Evolutionary conservation across 2,797 vertebrate genomes (phyloP).

Genomic region (Carcharodon carcharias): DNA sequence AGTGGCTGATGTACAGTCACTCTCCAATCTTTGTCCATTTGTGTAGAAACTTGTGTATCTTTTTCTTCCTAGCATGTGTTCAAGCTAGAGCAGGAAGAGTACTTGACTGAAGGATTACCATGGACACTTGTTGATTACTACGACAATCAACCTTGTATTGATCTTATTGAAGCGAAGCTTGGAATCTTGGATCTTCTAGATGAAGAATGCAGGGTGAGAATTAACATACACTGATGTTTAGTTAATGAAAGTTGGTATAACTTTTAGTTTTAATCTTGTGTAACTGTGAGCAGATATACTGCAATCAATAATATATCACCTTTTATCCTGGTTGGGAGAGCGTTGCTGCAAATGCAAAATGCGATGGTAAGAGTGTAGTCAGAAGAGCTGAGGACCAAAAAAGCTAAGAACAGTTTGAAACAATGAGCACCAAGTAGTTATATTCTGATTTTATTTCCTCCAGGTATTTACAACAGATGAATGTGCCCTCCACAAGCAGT

Average conservation of each 20-base stretch:
- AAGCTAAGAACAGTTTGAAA: background rate
- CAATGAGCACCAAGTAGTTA: background rate
- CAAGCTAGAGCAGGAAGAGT: slow-evolving; percentile 72
- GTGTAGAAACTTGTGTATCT: slow-evolving; percentile 26
- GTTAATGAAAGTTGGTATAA: background rate
- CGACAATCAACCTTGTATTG: slow-evolving; percentile 68
- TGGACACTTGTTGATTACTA: slow-evolving; percentile 70
- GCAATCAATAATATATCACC: too few species aligned
- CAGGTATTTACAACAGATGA: too few species aligned
- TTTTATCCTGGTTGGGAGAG: background rate
- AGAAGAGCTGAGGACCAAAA: background rate
- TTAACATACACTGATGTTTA: background rate
- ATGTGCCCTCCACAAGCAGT: background rate
- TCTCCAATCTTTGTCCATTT: accelerated
- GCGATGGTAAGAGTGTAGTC: background rate
- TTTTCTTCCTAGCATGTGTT: slow-evolving; percentile 62
- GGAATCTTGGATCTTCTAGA: slow-evolving; percentile 70
- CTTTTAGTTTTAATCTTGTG: background rate
- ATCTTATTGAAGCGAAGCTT: slow-evolving; percentile 62
- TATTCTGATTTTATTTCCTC: background rate
- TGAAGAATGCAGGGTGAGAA: slow-evolving; percentile 65
- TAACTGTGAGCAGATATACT: background rate
- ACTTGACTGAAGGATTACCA: slow-evolving; percentile 63
- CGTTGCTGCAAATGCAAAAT: background rate
- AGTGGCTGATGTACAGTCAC: background rate